Base-by-base conservation (phyloP, 2,113 vertebrate species). In the Pollimyrus isidori region DNA sequence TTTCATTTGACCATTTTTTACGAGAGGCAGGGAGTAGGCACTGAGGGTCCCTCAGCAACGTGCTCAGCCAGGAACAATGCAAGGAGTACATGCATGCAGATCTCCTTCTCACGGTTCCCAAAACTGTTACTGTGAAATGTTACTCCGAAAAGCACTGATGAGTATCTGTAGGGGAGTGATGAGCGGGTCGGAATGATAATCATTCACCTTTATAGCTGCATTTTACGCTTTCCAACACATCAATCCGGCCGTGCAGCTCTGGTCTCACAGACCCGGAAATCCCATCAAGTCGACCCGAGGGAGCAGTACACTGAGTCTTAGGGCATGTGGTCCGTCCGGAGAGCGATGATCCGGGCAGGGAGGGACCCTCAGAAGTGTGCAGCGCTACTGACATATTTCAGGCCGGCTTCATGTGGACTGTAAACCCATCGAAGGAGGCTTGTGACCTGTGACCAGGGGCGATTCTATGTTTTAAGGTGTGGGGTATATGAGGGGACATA, bases 1-100 rank as follows among this genome's bases (percentile, higher is more conserved):
- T 97, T 97, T 95, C 97, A 96, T 96, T 97, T 96, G 53, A 90
- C 94, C 95, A 93, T 96, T 96, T 96, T 58, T 96, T 96, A 96
- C 95, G 94, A 95, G 46, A 53, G 39, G 46, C 50, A 85, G 88
- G 30, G 50, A 11, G 53, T 85, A 94, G 95, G n/a, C 94, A 93
- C 95, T 96, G 91, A 93, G 87, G 90, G 42, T 39, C 82, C 82
- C 82, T 46, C 82, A 48, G 82, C 82, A 84, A 45, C 17, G 45
- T n/a, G 15, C 82, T 84, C 82, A n/a, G 82, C 45, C 3, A 35
- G 45, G 56, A 86, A 89, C 89, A 90, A 90, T 42, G 83, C 2
- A 3, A 39, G n/a, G 35, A 62, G 87, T 53, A 0, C 45, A 52
- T 30, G n/a, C 50, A n/a, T 17, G 49, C 85, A 21, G n/a, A 17